Percentiles rank a stretch among this genome's conserved stretches.
Conservation (phyloP, 2,113 vertebrate genomes). For the Panthera uncia region DNA sequence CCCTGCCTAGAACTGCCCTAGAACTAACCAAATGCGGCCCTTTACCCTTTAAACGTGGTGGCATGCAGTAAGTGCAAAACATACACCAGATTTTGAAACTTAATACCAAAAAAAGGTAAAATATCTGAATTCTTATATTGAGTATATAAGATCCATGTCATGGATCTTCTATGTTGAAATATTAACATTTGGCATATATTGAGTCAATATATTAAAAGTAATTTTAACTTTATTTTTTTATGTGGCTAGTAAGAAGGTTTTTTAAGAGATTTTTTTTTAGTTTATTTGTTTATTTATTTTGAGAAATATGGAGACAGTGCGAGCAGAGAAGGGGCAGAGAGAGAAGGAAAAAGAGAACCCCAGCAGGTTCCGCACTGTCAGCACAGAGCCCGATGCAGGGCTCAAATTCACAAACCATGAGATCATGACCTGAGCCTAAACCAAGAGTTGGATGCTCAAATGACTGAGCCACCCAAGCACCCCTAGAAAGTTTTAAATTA, state of each 20-base stretch:
- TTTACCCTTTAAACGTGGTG: background rate
- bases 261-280: too few species aligned
- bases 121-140: background rate
- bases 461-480: too few species aligned
- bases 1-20: background rate
- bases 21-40: background rate
- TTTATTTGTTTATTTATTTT: too few species aligned
- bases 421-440: too few species aligned
- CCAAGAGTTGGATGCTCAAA: too few species aligned
- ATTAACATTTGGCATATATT: background rate
- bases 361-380: too few species aligned
- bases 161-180: background rate
- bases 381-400: too few species aligned
- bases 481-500: background rate
- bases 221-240: constrained; percentile 43
- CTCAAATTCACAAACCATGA: too few species aligned
- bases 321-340: too few species aligned
- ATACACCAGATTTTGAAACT: background rate
- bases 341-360: too few species aligned
- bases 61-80: background rate
- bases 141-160: background rate
- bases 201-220: background rate
- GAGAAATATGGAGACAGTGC: too few species aligned
- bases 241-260: background rate
- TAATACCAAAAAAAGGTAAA: constrained; percentile 14